Base-by-base conservation (phyloP, 1,140 invertebrate species). In the Anastrepha ludens region DNA sequence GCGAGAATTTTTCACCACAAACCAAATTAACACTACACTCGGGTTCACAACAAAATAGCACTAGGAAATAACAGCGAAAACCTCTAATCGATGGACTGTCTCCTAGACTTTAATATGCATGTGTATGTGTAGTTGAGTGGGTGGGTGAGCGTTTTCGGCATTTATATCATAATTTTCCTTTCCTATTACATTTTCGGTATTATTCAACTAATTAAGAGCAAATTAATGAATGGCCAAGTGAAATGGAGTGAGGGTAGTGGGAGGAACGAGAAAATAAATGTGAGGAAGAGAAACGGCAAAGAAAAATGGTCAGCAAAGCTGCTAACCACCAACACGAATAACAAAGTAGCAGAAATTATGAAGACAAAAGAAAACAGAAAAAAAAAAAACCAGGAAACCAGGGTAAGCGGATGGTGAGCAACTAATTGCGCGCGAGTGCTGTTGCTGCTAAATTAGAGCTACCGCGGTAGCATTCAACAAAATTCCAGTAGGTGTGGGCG, bases 81-180 rank as follows among this genome's bases (percentile, higher is more conserved):
- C 11, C 29, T 29, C 29, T 29, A 29, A 29, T 29, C 29, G 29
- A 29, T 8, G 13, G 29, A 39, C 2, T 29, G 29, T 29, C 29
- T 29, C 0, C 29, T 29, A 29, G 29, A 29, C 20, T 67, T 11
- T 29, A 58, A 58, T 13, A 58, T 8, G 13, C 7, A 58, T 41
- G 29, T 65, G 29, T 62, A 3, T 62, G 29, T 65, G 29, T 62
- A 3, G 3, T 1, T 29, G 7, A 0, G 29, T n/a, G 41, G 1
- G 67, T 70, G 41, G 15, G 44, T 47, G 39, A 44, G 41, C 41
- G 44, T 8, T 74, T 55, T 17, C 13, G 39, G 41, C 41, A 47
- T 47, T 74, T 74, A 44, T 74, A 81, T 81, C 74, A 81, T 81
- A 81, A 81, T 81, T 81, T 55, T 81, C 44, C 47, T 81, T 81